phyloP scores from a whole-genome alignment of 2,113 vertebrate genomes.

The Etheostoma spectabile region DNA sequence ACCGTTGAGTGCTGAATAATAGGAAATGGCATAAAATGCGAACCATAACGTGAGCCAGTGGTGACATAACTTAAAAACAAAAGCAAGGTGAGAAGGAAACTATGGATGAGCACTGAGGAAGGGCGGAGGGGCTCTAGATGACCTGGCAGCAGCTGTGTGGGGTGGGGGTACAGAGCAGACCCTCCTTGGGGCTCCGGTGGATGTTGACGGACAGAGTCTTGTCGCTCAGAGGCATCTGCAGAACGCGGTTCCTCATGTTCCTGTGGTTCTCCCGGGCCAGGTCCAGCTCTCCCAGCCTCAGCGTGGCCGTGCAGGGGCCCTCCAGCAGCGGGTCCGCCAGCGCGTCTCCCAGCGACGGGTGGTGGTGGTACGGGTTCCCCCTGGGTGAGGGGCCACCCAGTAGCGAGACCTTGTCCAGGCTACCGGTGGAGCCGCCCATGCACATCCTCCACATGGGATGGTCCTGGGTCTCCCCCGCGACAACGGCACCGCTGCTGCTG shows the following conservation, averaged over 20 bases:
- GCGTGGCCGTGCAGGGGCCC: slow-evolving; percentile 85
- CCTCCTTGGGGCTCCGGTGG: slow-evolving; percentile 92
- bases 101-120: slow-evolving; percentile 32
- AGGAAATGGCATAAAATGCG: slow-evolving; percentile 10
- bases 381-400: slow-evolving; percentile 76
- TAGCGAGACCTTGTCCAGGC: slow-evolving; percentile 83
- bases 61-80: slow-evolving; percentile 28
- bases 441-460: slow-evolving; percentile 97
- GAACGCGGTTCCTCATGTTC: slow-evolving; percentile 92
- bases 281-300: slow-evolving; percentile 87
- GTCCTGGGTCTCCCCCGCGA: slow-evolving; percentile 86
- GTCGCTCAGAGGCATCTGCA: slow-evolving; percentile 98
- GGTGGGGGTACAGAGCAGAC: slow-evolving; percentile 92
- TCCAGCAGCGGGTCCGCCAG: slow-evolving; percentile 72
- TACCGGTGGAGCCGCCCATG: slow-evolving; percentile 86
- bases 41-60: slow-evolving; percentile 16
- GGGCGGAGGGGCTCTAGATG: slow-evolving; percentile 86
- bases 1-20: slow-evolving; percentile 39
- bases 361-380: slow-evolving; percentile 69
- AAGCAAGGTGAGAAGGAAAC: slow-evolving; percentile 8
- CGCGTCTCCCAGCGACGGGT: slow-evolving; percentile 63
- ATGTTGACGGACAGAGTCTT: slow-evolving; percentile 99
- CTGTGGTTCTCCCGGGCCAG: slow-evolving; percentile 86
- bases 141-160: slow-evolving; percentile 98
- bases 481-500: slow-evolving; percentile 30